Percentiles rank a stretch among this genome's conserved stretches.
Evolutionary conservation across 1,140 invertebrate genomes (phyloP).

Genomic region (Cepaea nemoralis): DNA sequence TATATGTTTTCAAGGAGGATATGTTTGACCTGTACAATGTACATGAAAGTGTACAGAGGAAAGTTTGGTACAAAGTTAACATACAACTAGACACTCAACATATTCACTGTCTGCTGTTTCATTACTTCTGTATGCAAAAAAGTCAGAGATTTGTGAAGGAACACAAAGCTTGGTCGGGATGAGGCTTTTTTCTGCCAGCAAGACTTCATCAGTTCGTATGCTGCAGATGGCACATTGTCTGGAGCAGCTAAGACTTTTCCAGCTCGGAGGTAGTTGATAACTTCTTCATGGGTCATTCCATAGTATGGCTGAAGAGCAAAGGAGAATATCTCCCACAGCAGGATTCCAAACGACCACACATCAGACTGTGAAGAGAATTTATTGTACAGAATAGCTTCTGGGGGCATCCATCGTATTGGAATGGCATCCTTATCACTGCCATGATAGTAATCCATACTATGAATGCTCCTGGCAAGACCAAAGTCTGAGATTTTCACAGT

Average conservation of each 20-base stretch:
- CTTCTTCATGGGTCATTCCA: constrained; percentile 91
- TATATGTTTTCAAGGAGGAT: background rate
- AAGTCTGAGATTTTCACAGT: constrained; percentile 97
- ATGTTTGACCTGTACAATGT: background rate
- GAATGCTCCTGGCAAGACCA: constrained; percentile 95
- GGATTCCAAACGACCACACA: constrained; percentile 97
- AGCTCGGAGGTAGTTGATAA: constrained; percentile 94
- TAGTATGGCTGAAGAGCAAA: constrained; percentile 95
- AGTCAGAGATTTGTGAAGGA: constrained; percentile 55
- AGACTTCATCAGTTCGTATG: constrained; percentile 93
- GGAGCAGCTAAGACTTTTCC: constrained; percentile 93
- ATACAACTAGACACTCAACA: constrained; percentile 1
- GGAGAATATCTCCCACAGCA: constrained; percentile 97
- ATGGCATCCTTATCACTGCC: constrained; percentile 74
- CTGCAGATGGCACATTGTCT: constrained; percentile 88
- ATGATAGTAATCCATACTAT: constrained; percentile 83
- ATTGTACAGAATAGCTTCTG: constrained; percentile 95
- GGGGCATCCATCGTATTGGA: constrained; percentile 88
- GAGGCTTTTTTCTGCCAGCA: constrained; percentile 91
- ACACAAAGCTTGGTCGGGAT: constrained; percentile 84
- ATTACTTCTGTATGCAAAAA: constrained; percentile 53
- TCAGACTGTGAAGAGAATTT: constrained; percentile 97
- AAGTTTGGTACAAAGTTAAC: background rate
- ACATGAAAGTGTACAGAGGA: background rate
- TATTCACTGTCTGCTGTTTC: constrained; percentile 48